Evolutionary conservation across 30 jellyfish, hydroid and myxozoan species (phyloP).

Genomic region (Aurelia aurita): DNA sequence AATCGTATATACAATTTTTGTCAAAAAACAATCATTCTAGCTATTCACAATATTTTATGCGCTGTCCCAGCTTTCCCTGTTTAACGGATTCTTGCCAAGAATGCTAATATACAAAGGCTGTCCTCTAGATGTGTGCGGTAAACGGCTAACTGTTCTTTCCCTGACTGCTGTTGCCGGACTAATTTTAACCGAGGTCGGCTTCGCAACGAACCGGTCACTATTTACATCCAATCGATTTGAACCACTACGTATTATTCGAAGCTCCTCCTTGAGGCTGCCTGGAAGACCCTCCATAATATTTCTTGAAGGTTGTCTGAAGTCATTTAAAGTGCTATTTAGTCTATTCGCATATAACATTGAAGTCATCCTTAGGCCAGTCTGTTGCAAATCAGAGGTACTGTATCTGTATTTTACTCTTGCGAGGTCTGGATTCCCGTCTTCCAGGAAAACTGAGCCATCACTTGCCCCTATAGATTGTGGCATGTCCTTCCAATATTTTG

Average conservation of each 20-base stretch:
- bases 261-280: conserved; percentile 28
- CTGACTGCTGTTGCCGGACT: conserved; percentile 1
- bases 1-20: too few relatives aligned
- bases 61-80: conserved; percentile 27
- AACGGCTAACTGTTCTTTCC: conserved; percentile 47
- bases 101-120: conserved; percentile 50
- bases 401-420: background rate
- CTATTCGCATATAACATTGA: too few relatives aligned
- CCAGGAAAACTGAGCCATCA: too few relatives aligned
- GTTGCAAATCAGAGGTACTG: background rate
- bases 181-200: conserved; percentile 3
- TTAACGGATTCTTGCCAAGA: conserved; percentile 63
- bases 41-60: background rate
- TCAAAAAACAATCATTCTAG: background rate
- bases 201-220: conserved; percentile 31
- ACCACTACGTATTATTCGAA: conserved; percentile 49
- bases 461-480: too few relatives aligned
- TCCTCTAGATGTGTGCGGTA: conserved; percentile 43
- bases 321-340: background rate
- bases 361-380: too few relatives aligned
- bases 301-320: conserved; percentile 23
- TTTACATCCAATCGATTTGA: background rate
- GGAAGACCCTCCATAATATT: conserved; percentile 32
- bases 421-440: too few relatives aligned
- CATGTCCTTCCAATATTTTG: too few relatives aligned